These are phyloP conservation scores for Keiferia lycopersicella DNA, from an alignment of 2,888 invertebrate species.

Conservation along the genomic window DNA sequence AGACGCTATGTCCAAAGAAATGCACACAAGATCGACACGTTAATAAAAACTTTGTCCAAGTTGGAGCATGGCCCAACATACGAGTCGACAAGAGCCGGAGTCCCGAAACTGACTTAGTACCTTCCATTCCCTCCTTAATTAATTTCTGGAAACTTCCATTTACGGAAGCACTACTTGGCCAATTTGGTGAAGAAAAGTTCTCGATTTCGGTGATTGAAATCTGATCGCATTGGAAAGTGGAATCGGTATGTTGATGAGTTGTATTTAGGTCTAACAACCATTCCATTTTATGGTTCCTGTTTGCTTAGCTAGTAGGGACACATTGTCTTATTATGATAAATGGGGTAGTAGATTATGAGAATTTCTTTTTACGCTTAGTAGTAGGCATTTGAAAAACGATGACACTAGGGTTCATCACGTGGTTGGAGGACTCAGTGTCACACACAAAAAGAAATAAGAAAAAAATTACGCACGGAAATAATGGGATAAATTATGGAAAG, in stretches of 20 bases:
- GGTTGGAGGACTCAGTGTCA: no score
- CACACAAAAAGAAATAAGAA: no score
- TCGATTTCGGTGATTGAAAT: conserved; percentile 14
- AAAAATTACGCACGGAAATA: no score
- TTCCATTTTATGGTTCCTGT: background rate
- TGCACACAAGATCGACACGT: conserved; percentile 33
- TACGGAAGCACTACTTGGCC: conserved; percentile 31
- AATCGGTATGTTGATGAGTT: background rate
- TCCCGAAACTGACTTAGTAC: conserved; percentile 38
- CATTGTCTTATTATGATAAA: no score
- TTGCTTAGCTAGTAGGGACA: no score
- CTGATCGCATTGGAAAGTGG: conserved; percentile 14
- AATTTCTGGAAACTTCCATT: conserved; percentile 41
- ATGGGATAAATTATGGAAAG: no score
- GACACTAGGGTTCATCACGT: no score
- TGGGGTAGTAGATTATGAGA: no score
- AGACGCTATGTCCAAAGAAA: no score
- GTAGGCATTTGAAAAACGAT: no score
- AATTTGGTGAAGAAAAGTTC: conserved; percentile 23
- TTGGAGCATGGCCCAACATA: conserved; percentile 42
- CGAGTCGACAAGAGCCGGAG: conserved; percentile 30
- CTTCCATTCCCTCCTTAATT: conserved; percentile 42
- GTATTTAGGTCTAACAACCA: background rate
- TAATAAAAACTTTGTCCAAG: conserved; percentile 53
- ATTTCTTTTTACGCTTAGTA: no score